Conservation (phyloP, 2,113 vertebrate species). For the Syngnathoides biaculeatus region DNA sequence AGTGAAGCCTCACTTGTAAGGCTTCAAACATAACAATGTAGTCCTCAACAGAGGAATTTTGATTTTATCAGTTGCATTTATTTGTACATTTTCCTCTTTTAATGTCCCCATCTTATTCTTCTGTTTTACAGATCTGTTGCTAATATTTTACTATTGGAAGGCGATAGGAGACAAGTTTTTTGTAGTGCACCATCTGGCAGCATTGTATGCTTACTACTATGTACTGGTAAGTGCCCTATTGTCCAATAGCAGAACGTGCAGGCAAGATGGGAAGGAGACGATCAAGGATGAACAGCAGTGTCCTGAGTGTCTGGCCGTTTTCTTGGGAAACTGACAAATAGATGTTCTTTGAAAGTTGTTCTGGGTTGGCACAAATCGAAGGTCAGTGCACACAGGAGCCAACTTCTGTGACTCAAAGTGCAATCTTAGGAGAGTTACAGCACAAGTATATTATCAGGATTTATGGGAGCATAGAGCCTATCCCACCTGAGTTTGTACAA, state of each 20-base stretch:
- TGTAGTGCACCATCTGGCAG: conserved; percentile 90
- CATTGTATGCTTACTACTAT: conserved; percentile 90
- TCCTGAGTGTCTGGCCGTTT: conserved; percentile 28
- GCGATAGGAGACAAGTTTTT: conserved; percentile 95
- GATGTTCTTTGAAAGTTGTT: neutral
- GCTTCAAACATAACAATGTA: neutral
- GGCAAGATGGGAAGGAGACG: conserved; percentile 68
- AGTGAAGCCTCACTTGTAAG: conserved; percentile 39
- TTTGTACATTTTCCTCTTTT: conserved; percentile 1
- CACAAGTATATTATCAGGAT: no score
- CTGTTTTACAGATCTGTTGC: conserved; percentile 86
- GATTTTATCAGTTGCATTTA: conserved; percentile 3
- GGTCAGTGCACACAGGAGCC: neutral
- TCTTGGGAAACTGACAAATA: neutral
- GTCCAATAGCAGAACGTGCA: conserved; percentile 67
- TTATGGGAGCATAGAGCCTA: no score
- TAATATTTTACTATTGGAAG: conserved; percentile 94
- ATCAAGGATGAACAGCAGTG: conserved; percentile 69
- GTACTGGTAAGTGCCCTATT: conserved; percentile 91
- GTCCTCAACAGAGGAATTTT: conserved; percentile 1
- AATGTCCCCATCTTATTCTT: conserved; percentile 38
- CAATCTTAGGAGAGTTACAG: neutral
- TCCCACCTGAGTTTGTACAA: no score
- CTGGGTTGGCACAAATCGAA: neutral
- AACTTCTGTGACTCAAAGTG: neutral